A percentile compares a stretch with the other conserved stretches of the same genome.
Conservation (phyloP, 2,113 vertebrate genomes). For the Nanger granti region DNA sequence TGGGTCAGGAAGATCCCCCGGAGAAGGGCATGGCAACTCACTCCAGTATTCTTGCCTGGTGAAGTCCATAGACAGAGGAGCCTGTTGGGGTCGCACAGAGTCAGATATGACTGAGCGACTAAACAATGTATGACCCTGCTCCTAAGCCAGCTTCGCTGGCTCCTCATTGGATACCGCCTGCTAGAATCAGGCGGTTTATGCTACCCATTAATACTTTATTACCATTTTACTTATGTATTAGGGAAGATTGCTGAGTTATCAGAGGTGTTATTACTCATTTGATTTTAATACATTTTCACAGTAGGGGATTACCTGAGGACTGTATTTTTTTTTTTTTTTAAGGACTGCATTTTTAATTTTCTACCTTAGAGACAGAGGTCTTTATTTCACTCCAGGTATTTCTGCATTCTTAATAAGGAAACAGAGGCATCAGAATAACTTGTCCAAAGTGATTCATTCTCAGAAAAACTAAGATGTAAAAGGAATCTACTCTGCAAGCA, state of each 20-base stretch:
- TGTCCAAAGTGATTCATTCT: background rate
- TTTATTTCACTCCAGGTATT: background rate
- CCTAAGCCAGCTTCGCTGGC: background rate
- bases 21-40: background rate
- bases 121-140: background rate
- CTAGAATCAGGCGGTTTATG: background rate
- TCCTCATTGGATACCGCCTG: background rate
- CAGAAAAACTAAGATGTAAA: background rate
- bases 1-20: background rate
- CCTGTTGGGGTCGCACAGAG: background rate
- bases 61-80: background rate
- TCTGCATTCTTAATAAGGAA: background rate
- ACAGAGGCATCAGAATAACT: background rate
- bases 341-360: background rate
- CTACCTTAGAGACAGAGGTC: background rate
- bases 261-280: background rate
- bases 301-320: background rate
- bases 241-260: background rate
- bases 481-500: background rate
- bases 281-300: constrained; percentile 15
- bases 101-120: background rate
- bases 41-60: background rate
- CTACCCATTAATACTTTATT: background rate
- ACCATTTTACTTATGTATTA: background rate
- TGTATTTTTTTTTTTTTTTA: background rate